Conservation (phyloP, 2,797 vertebrate genomes). For the Ispidina picta region DNA sequence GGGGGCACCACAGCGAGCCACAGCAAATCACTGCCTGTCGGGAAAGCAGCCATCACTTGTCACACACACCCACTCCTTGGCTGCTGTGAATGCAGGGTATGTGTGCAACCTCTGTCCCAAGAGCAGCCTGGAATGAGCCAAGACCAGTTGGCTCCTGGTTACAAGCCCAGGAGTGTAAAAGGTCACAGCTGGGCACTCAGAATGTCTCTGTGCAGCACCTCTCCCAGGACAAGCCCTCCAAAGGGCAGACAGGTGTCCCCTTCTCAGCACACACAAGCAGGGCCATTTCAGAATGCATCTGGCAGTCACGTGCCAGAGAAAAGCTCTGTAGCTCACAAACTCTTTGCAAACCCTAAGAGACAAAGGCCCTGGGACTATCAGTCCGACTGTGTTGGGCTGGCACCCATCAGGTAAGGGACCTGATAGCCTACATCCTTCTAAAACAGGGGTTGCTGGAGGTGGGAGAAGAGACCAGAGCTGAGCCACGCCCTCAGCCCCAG, state of each 20-base stretch:
- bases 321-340: neutral
- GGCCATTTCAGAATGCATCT: neutral
- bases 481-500: neutral
- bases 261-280: neutral
- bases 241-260: neutral
- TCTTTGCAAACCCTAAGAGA: neutral
- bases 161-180: neutral
- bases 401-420: neutral
- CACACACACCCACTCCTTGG: rapidly evolving
- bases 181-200: neutral
- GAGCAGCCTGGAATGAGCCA: neutral
- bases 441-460: neutral
- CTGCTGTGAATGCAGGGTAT: rapidly evolving
- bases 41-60: neutral
- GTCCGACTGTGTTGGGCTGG: neutral
- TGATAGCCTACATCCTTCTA: neutral
- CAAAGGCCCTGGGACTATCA: neutral
- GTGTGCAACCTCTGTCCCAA: neutral
- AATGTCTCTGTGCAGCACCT: neutral
- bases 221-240: neutral
- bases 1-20: neutral
- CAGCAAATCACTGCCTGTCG: neutral
- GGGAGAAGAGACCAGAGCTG: neutral
- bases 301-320: neutral
- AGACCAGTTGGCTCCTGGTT: neutral